These are phyloP conservation scores for Cyphomyrus discorhynchus DNA, from an alignment of 2,113 vertebrate genomes.

Conservation along the genomic window DNA sequence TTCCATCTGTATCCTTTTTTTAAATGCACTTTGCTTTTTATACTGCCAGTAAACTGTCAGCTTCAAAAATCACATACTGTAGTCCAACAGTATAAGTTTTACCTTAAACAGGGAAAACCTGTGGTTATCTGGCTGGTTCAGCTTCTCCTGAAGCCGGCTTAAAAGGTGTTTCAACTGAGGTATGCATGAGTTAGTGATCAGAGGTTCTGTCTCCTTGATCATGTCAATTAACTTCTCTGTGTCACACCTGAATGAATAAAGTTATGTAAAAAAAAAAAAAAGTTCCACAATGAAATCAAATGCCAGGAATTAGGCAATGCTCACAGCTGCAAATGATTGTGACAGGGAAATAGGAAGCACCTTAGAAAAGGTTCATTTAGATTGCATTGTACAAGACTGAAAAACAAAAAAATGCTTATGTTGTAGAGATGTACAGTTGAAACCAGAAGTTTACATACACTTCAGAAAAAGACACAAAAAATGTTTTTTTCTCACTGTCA, in stretches of 20 bases:
- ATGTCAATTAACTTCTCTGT: constrained; percentile 68
- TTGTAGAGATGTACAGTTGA: background rate
- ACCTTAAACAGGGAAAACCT: constrained; percentile 85
- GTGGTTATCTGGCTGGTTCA: constrained; percentile 64
- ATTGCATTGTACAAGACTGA: background rate
- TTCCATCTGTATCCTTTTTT: background rate
- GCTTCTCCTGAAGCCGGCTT: constrained; percentile 77
- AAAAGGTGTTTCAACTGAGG: constrained; percentile 73
- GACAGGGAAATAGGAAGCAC: background rate
- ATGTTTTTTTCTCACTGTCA: no score
- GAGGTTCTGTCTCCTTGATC: constrained; percentile 71
- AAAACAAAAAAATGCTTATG: background rate
- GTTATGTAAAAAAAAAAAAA: background rate
- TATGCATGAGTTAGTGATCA: constrained; percentile 70
- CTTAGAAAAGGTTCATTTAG: background rate
- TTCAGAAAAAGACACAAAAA: no score
- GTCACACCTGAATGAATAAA: constrained; percentile 61
- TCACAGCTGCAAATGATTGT: background rate
- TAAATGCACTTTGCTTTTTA: background rate
- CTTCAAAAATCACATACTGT: background rate
- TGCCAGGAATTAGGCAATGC: background rate
- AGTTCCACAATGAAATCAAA: background rate
- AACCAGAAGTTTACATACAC: no score
- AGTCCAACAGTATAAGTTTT: constrained; percentile 20
- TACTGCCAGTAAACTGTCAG: background rate